Conservation (phyloP, 2,113 vertebrate genomes). For the Bubo blakistoni region DNA sequence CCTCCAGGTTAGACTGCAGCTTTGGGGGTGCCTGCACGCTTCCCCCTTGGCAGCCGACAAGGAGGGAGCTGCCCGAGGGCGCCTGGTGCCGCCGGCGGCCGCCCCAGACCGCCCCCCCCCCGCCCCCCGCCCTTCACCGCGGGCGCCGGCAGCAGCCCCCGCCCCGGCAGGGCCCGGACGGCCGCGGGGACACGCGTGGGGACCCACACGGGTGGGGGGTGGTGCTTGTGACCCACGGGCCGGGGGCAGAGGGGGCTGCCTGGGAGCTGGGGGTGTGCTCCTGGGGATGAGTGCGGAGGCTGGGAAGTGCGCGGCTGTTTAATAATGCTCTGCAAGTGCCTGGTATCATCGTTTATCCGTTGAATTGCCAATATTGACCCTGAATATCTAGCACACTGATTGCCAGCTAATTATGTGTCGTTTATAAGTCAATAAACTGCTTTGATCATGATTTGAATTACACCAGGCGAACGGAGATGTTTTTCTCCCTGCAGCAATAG, state of each 20-base stretch:
- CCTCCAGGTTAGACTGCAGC: not conserved
- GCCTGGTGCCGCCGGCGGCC: accelerated
- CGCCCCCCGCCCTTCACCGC: too few relatives aligned
- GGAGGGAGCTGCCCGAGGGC: not conserved
- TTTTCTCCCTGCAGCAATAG: not conserved
- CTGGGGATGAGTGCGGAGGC: not conserved
- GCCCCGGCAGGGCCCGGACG: accelerated
- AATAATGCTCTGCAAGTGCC: not conserved
- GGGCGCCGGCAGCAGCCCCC: not conserved
- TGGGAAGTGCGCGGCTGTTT: not conserved
- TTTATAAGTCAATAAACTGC: not conserved
- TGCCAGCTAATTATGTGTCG: not conserved
- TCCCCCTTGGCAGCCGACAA: not conserved
- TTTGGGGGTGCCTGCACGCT: not conserved
- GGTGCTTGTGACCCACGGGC: not conserved
- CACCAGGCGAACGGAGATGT: not conserved
- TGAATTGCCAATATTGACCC: not conserved
- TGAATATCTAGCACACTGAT: not conserved
- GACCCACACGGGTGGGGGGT: accelerated
- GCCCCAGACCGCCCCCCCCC: too few relatives aligned
- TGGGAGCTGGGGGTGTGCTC: accelerated
- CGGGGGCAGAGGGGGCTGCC: accelerated
- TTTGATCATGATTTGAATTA: not conserved
- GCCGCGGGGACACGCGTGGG: accelerated
- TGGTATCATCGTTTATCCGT: not conserved